Conservation (phyloP, 2,113 vertebrate species). For the Rhineura floridana region DNA sequence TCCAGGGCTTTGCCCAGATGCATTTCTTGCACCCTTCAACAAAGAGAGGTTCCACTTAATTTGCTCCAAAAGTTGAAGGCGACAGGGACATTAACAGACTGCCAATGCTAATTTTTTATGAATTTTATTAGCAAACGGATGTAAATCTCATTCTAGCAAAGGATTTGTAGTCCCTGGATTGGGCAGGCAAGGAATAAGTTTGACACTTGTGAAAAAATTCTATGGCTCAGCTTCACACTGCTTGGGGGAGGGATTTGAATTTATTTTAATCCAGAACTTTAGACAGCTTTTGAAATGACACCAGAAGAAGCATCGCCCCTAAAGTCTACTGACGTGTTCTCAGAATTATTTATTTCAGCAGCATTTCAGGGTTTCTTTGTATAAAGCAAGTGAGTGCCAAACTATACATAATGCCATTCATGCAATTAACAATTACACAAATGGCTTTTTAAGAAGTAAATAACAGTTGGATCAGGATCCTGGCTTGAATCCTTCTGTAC, state of each 20-base stretch:
- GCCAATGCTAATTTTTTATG: constrained; percentile 50
- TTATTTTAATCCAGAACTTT: constrained; percentile 12
- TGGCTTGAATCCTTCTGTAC: no score
- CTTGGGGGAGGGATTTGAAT: not conserved
- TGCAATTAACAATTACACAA: not conserved
- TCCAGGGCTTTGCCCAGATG: constrained; percentile 32
- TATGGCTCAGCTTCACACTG: not conserved
- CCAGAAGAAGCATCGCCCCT: not conserved
- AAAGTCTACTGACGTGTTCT: not conserved
- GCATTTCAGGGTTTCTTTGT: not conserved
- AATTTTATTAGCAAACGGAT: constrained; percentile 42
- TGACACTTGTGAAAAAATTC: constrained; percentile 1
- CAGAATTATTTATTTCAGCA: not conserved
- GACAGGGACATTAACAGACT: constrained; percentile 32
- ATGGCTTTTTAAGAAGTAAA: not conserved
- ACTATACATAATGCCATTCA: not conserved
- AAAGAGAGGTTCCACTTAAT: constrained; percentile 43
- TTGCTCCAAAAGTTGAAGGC: constrained; percentile 41
- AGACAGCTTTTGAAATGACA: not conserved
- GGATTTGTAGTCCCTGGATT: not conserved
- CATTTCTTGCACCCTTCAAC: constrained; percentile 44
- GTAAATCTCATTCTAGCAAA: constrained; percentile 37
- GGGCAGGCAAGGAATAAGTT: not conserved
- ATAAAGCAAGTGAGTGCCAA: not conserved
- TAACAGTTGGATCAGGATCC: not conserved